Evolutionary conservation across 2,113 vertebrate genomes (phyloP).

Genomic region (Hemiprocne comata): DNA sequence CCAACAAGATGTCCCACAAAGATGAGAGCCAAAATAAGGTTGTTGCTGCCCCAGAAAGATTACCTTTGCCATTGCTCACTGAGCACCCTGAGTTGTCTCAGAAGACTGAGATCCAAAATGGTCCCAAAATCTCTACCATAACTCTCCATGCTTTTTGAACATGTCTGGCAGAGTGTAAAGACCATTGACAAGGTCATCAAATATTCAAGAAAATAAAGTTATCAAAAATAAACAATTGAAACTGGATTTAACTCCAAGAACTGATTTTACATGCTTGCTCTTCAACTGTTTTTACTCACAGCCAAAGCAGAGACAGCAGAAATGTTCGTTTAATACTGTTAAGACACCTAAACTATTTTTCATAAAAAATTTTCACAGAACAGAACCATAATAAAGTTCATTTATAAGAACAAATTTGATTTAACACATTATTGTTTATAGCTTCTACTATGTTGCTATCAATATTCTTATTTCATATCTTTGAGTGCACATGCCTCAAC

Average conservation of each 20-base stretch:
- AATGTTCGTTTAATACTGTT: background rate
- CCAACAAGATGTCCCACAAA: background rate
- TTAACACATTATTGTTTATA: background rate
- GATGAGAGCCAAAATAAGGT: background rate
- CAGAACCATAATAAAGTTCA: background rate
- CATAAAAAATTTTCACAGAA: background rate
- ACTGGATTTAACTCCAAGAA: background rate
- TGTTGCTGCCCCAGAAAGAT: background rate
- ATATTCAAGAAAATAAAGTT: background rate
- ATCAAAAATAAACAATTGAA: background rate
- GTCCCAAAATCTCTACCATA: accelerated
- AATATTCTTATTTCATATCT: background rate
- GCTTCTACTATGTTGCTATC: background rate
- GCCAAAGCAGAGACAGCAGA: background rate
- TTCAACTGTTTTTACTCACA: background rate
- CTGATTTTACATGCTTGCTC: background rate
- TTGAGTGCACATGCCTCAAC: background rate
- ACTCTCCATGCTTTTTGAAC: background rate
- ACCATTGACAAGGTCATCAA: background rate
- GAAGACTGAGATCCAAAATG: background rate
- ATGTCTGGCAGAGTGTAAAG: background rate
- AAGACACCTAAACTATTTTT: background rate
- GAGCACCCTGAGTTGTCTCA: background rate
- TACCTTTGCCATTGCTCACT: background rate
- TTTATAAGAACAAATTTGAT: background rate